Base-by-base conservation (phyloP, 2,797 vertebrate species). In the Hypotaenidia okinawae region DNA sequence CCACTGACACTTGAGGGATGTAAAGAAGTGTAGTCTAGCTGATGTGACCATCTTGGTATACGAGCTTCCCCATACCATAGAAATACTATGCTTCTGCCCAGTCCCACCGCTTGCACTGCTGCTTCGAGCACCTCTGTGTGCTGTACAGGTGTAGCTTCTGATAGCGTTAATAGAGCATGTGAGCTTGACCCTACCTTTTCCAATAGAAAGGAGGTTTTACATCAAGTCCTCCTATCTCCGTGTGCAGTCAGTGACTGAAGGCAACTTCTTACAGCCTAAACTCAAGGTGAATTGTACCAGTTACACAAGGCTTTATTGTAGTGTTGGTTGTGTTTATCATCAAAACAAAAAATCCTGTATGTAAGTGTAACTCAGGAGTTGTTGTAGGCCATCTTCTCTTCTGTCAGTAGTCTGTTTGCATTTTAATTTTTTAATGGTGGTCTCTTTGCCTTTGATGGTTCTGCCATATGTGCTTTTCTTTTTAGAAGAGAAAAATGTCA, bases 51-150 rank as follows among this genome's bases (percentile, higher is more conserved):
- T 37, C 37, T 37, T 51, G 69, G 45, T 62, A 17, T 2, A 16
- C 0, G 7, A 82, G 35, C 13, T 1, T 85, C 22, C 33, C 27
- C 0, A 0, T 32, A 4, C 0, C 5, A 19, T 35, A 59, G 80
- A 39, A 19, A 16, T 10, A 51, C 2, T 2, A 3, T 6, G 61
- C 33, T 49, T 10, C 10, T 59, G 70, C 66, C 33, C 25, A 0
- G 59, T 70, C 52, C 86, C 84, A 51, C 49, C 49, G 69, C 30
- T n/a, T 67, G 35, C 3, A 4, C 76, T 73, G 86, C 88, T 90
- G 90, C 33, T 39, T 70, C 0, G 1, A 27, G 77, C 67, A 19
- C 39, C 64, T 83, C 86, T 0, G 2, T 45, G 64, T 51, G 83
- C 7, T 2, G 23, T 68, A 32, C 75, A 49, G 72, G 35, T 92